Evolutionary conservation across 2,113 vertebrate genomes (phyloP), one percentile per base, ranked within the genome.

Genomic region (Onychostoma macrolepis): DNA sequence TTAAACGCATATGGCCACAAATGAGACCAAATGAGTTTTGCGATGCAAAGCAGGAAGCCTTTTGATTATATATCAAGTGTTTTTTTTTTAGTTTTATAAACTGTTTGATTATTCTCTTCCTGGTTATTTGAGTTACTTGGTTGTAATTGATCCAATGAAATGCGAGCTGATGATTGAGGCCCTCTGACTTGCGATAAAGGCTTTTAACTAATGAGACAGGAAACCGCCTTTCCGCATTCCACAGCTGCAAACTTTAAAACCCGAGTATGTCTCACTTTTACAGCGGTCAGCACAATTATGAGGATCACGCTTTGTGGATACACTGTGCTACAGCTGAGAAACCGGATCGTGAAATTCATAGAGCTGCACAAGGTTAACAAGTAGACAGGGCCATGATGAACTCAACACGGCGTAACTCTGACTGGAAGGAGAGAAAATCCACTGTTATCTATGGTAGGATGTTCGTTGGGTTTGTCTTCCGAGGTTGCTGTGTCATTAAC

Each of bases 161-260:
- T 69, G 86, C 85, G 41, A n/a, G 67, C 63, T 85, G 83, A 13
- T 86, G 87, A 81, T 58, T 24, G 28, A 90, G 83, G 87, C 84
- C 76, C 33, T 71, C 38, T 45, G 80, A 82, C 82, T 87, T 87
- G 90, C 90, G 91, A 92, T 71, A 74, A 24, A 85, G 61, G 56
- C 85, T 88, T 87, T 90, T 87, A 90, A 88, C 79, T 80, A 84
- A 90, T 82, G 69, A 83, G 84, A 86, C 93, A 93, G 94, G 95
- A 94, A 94, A 91, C 91, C 56, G 89, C 85, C 89, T 93, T 95
- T 95, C 95, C 93, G 94, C 93, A 94, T 95, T 95, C 95, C 95
- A 86, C 56, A 72, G 77, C 63, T 88, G 53, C 85, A 53, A 84
- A 69, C 72, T 67, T 53, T n/a, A 33, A 69, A n/a, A 19, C 65